phyloP scores from a whole-genome alignment of 2,888 invertebrate genomes.

The Balanococcus diminutus region DNA sequence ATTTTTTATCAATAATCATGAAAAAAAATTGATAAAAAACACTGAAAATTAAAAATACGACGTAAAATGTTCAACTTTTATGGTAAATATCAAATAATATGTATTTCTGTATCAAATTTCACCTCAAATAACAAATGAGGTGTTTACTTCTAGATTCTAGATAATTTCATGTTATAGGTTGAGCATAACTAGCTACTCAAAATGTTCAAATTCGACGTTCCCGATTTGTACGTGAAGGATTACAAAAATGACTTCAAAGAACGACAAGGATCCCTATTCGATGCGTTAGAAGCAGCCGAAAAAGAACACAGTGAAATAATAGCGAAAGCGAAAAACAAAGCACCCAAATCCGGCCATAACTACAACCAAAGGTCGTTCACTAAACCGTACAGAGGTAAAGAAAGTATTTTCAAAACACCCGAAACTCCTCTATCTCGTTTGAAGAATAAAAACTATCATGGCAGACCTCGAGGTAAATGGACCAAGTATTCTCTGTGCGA shows the following conservation, averaged over 20 bases:
- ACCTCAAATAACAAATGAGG: not conserved
- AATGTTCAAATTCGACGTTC: constrained; percentile 49
- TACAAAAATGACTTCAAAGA: constrained; percentile 31
- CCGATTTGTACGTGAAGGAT: constrained; percentile 48
- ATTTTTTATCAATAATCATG: not conserved
- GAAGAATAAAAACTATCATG: not conserved
- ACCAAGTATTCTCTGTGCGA: constrained; percentile 56
- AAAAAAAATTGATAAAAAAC: not conserved
- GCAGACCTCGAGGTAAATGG: constrained; percentile 51
- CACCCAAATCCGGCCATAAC: not conserved
- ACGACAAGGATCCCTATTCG: constrained; percentile 41
- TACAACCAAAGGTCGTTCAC: not conserved
- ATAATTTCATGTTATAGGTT: not conserved
- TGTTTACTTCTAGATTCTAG: not conserved
- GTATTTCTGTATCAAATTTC: not conserved
- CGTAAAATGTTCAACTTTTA: not conserved
- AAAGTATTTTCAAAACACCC: constrained; percentile 54
- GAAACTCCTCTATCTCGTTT: constrained; percentile 33
- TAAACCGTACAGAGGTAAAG: constrained; percentile 45
- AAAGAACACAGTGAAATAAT: constrained; percentile 49
- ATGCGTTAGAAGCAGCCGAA: constrained; percentile 49
- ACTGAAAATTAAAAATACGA: not conserved
- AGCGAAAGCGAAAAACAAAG: not conserved
- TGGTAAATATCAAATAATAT: not conserved
- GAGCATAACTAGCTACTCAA: not conserved